Evolutionary conservation across 2,113 vertebrate genomes (phyloP), one percentile per base, ranked within the genome.

Genomic region (Eubucco bourcierii): DNA sequence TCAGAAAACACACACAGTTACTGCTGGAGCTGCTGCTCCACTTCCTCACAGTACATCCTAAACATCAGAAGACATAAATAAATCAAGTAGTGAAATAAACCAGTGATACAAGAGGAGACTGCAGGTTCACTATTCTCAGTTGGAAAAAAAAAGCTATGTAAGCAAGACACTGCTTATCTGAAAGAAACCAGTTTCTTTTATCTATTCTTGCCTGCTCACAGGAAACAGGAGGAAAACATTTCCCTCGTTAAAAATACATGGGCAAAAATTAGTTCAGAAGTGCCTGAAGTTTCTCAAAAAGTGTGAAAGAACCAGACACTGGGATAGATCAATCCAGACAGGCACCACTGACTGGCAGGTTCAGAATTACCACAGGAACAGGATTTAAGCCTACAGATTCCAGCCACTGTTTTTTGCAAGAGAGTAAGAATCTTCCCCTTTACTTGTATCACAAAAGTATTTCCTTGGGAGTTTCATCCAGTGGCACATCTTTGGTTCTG

Each of bases 351-450:
- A 16, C 24, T 6, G 41, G 18, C 58, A 75, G 37, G 4, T 28
- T 25, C 52, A 68, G 18, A 66, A 63, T 1, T 10, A 74, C 6
- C 60, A 63, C 31, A 60, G 47, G 24, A 71, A 65, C 23, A 87
- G 60, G 19, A 17, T 24, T 74, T 5, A 44, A 21, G 7, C 9
- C n/a, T 53, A 29, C 29, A 55, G 25, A 55, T 29, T 29, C 31
- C n/a, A 18, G n/a, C 3, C 29, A 41, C 19, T 33, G 59, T 59
- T 41, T 34, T 67, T 44, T 50, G 13, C 34, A 7, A n/a, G 59
- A 50, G 9, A 55, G 6, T 12, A 33, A 63, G 39, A 0, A 0
- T 13, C 31, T 47, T 20, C 15, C 47, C 41, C 71, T 52, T 74
- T 44, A 28, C 6, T 72, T 66, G 71, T 19, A 65, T 37, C 20